Conservation (phyloP, 2,113 vertebrate genomes). For the Grantiella picta region DNA sequence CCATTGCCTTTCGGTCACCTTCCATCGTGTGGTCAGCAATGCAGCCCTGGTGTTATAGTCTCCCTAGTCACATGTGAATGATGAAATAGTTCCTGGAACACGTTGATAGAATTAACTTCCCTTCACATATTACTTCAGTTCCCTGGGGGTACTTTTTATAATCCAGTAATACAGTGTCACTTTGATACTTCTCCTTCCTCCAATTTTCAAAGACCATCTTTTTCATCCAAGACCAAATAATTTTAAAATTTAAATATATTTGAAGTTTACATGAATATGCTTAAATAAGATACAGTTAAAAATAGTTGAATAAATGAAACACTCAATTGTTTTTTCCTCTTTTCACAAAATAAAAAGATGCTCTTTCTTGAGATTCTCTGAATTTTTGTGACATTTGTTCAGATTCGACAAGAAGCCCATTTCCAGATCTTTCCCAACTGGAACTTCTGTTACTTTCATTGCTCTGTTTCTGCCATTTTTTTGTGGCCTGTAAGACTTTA, state of each 20-base stretch:
- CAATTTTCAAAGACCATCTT: neutral
- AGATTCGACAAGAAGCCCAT: neutral
- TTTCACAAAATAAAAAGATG: neutral
- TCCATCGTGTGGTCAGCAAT: neutral
- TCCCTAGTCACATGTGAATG: neutral
- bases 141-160: neutral
- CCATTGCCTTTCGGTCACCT: neutral
- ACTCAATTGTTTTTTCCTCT: neutral
- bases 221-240: neutral
- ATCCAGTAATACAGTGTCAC: neutral
- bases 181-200: neutral
- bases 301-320: neutral
- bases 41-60: neutral
- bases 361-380: neutral
- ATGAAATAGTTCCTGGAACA: neutral
- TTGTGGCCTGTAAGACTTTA: neutral
- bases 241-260: neutral
- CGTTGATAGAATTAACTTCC: neutral
- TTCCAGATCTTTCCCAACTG: neutral
- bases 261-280: neutral
- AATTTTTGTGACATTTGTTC: neutral
- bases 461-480: neutral
- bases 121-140: neutral
- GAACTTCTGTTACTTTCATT: neutral
- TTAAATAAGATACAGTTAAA: neutral